phyloP scores from a whole-genome alignment of 2,113 vertebrate species.

The Halcyon malimbica region DNA sequence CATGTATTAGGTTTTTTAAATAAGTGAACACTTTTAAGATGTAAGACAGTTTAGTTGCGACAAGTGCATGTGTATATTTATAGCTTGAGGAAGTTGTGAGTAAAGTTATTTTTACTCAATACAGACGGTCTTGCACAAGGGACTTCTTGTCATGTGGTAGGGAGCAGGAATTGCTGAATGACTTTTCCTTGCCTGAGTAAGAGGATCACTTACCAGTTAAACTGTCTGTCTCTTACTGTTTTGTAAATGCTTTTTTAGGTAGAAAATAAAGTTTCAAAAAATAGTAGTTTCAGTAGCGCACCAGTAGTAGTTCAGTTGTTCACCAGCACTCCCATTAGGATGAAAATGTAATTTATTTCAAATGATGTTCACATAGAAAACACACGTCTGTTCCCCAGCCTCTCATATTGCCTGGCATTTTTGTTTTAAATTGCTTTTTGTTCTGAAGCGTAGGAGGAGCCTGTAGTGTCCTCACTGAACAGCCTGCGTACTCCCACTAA shows the following conservation, averaged over 20 bases:
- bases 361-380: background rate
- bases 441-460: background rate
- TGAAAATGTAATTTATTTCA: background rate
- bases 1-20: background rate
- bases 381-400: background rate
- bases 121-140: constrained; percentile 9
- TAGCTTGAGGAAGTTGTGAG: constrained; percentile 43
- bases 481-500: background rate
- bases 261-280: background rate
- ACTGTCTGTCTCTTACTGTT: background rate
- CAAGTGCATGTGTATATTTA: background rate
- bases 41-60: background rate
- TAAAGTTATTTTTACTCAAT: constrained; percentile 53
- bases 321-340: background rate
- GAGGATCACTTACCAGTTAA: background rate
- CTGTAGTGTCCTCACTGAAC: rapidly evolving
- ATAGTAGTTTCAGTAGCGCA: background rate
- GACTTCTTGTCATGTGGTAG: constrained; percentile 11
- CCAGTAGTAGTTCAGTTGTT: background rate
- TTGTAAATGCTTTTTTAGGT: background rate
- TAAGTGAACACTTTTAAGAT: background rate
- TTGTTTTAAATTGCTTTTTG: background rate
- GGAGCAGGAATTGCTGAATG: constrained; percentile 26
- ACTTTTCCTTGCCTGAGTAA: background rate
- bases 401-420: background rate